Conservation (phyloP, 1,140 invertebrate species). For the Leptinotarsa defecta region DNA sequence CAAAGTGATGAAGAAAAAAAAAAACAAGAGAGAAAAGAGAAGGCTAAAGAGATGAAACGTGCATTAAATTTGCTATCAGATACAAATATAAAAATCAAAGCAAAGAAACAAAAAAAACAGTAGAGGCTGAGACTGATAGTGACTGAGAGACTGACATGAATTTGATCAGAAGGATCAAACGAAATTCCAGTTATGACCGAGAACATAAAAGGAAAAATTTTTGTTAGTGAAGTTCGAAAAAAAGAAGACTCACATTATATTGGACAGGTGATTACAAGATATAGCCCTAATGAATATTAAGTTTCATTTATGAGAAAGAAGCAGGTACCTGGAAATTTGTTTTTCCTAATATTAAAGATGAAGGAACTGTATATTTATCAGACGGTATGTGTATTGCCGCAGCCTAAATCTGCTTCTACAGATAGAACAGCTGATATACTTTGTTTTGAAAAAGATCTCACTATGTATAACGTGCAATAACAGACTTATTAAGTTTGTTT, state of each 20-base stretch:
- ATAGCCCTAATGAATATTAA: no score
- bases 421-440: neutral
- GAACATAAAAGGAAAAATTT: neutral
- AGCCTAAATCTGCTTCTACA: neutral
- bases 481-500: neutral
- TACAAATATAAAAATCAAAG: neutral
- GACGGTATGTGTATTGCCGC: neutral
- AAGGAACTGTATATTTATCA: neutral
- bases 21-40: neutral
- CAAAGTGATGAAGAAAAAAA: neutral
- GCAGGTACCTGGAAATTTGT: no score
- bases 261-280: no score
- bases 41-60: neutral
- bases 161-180: neutral
- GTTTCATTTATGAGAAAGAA: no score
- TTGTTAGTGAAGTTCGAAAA: neutral
- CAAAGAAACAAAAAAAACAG: neutral
- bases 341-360: neutral
- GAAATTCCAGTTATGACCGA: slow-evolving; percentile 8
- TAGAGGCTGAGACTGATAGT: slow-evolving; percentile 9
- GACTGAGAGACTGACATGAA: neutral
- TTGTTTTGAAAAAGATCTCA: neutral
- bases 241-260: no score
- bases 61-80: neutral
- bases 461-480: neutral